phyloP scores from a whole-genome alignment of 2,113 vertebrate species.

The Sander lucioperca region DNA sequence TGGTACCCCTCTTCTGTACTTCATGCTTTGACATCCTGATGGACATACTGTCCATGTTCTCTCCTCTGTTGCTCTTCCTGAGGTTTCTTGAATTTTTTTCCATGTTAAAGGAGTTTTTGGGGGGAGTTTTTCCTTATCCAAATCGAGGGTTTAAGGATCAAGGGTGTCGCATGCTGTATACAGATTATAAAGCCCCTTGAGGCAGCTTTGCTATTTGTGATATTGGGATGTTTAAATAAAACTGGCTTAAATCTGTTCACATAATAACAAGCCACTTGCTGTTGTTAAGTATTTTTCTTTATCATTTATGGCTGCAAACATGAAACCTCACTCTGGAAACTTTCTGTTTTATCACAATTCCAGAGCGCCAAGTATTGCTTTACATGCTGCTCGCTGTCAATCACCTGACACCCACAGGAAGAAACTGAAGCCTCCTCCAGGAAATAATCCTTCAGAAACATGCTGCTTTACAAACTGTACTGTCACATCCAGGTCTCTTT shows the following conservation, averaged over 20 bases:
- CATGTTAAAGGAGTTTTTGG: background rate
- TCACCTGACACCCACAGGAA: conserved; percentile 74
- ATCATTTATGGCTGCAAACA: conserved; percentile 23
- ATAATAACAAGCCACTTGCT: conserved; percentile 2
- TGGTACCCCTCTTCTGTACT: background rate
- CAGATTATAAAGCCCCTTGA: background rate
- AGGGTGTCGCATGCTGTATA: background rate
- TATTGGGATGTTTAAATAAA: background rate
- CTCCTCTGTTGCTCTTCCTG: background rate
- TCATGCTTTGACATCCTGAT: too few relatives aligned
- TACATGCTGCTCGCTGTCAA: conserved; percentile 66
- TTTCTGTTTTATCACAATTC: conserved; percentile 35
- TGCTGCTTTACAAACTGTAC: conserved; percentile 64
- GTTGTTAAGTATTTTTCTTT: background rate
- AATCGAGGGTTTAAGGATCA: background rate
- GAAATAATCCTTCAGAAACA: conserved; percentile 67
- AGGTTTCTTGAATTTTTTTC: background rate
- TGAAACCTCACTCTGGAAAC: conserved; percentile 15
- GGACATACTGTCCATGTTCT: background rate
- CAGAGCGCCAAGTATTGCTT: conserved; percentile 46
- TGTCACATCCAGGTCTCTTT: conserved; percentile 67
- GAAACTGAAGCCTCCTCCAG: conserved; percentile 61
- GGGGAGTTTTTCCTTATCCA: background rate
- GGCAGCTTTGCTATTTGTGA: background rate
- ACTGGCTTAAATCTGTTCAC: background rate